These are phyloP conservation scores for Agrotis clavis DNA, from an alignment of 2,888 invertebrate species.

Conservation along the genomic window DNA sequence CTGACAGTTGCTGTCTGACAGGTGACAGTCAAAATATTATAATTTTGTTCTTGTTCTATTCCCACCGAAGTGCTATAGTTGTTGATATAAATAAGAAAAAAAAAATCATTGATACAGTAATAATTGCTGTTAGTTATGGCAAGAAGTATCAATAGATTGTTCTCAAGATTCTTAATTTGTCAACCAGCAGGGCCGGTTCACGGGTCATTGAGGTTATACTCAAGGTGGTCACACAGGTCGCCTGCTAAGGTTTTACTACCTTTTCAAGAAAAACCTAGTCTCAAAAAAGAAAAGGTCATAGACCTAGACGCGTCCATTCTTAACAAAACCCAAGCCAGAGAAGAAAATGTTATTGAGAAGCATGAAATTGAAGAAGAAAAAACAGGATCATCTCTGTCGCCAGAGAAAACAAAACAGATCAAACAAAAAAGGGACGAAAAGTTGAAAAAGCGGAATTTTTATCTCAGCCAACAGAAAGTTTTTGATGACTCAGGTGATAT, in stretches of 20 bases:
- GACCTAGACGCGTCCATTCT: conserved; percentile 73
- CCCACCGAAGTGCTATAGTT: no score
- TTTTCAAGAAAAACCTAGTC: conserved; percentile 76
- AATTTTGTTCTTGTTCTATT: no score
- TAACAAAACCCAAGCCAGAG: conserved; percentile 65
- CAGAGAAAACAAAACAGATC: conserved; percentile 73
- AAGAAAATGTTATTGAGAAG: conserved; percentile 40
- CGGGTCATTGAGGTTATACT: conserved; percentile 77
- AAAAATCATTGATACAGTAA: neutral
- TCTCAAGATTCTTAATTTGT: conserved; percentile 63
- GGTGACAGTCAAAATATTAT: no score
- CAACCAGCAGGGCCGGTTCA: conserved; percentile 52
- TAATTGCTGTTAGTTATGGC: conserved; percentile 65
- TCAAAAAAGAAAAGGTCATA: conserved; percentile 86
- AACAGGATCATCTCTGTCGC: conserved; percentile 40
- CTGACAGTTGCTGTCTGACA: no score
- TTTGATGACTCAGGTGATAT: conserved; percentile 90
- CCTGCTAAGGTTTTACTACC: conserved; percentile 89
- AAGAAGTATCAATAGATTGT: conserved; percentile 62
- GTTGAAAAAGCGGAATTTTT: conserved; percentile 78
- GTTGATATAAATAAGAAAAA: no score
- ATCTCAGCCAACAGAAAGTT: conserved; percentile 84
- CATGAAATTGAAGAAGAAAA: conserved; percentile 33
- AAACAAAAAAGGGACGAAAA: conserved; percentile 78
- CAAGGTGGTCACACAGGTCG: conserved; percentile 89